Evolutionary conservation across 2,888 invertebrate genomes (phyloP).

Genomic region (Luffia ferchaultella): DNA sequence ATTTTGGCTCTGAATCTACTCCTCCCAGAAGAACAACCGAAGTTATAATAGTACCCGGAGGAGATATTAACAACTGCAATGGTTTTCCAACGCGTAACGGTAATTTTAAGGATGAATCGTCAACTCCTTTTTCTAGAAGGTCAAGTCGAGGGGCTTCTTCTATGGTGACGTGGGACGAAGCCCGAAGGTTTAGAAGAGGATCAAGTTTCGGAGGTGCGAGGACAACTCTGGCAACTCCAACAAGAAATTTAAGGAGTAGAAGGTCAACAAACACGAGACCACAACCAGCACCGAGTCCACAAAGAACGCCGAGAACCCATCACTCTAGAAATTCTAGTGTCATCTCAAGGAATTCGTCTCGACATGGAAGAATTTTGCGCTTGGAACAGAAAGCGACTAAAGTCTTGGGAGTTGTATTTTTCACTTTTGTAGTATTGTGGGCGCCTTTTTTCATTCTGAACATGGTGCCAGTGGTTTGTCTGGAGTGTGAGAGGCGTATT

Average conservation of each 20-base stretch:
- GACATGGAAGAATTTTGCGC: constrained; percentile 84
- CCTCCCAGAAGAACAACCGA: constrained; percentile 57
- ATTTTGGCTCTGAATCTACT: constrained; percentile 75
- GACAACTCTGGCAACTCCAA: constrained; percentile 67
- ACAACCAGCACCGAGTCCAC: constrained; percentile 39
- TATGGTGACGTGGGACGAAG: constrained; percentile 80
- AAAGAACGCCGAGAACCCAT: constrained; percentile 70
- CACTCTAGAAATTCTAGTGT: constrained; percentile 84
- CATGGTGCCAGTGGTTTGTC: constrained; percentile 84
- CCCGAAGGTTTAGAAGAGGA: constrained; percentile 70
- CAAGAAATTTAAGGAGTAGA: constrained; percentile 38
- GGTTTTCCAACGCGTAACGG: constrained; percentile 40
- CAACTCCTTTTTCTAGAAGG: constrained; percentile 53
- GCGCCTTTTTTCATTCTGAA: constrained; percentile 95
- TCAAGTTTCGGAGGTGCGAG: constrained; percentile 76
- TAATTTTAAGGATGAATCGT: constrained; percentile 30
- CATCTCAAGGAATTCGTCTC: constrained; percentile 80
- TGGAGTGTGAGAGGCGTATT: constrained; percentile 78
- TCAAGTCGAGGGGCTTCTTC: constrained; percentile 73
- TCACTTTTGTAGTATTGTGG: constrained; percentile 94
- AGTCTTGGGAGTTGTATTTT: constrained; percentile 93
- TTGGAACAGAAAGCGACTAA: constrained; percentile 97
- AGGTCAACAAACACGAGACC: constrained; percentile 35
- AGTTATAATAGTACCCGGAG: constrained; percentile 61
- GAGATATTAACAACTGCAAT: constrained; percentile 52